phyloP scores from a whole-genome alignment of 2,113 vertebrate genomes.

The Echinops telfairi region DNA sequence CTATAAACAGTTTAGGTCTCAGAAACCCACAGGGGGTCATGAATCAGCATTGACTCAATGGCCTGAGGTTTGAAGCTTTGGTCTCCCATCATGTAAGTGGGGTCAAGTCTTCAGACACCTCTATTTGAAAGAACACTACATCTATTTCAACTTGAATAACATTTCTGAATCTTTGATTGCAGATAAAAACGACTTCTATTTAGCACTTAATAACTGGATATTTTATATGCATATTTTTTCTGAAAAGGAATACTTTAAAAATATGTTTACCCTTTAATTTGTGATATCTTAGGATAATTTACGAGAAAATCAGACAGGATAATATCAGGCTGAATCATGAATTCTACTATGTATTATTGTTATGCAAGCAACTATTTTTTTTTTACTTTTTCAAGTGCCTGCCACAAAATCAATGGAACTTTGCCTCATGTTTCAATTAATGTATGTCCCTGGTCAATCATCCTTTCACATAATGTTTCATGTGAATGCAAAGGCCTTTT shows the following conservation, averaged over 20 bases:
- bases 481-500: background rate
- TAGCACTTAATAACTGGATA: slow-evolving; percentile 7
- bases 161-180: background rate
- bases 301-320: background rate
- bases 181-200: background rate
- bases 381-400: background rate
- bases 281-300: background rate
- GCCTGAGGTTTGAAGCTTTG: too few relatives aligned
- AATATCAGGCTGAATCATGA: background rate
- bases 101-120: background rate
- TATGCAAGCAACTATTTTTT: slow-evolving; percentile 10
- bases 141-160: background rate
- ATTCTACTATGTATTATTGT: background rate
- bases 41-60: too few relatives aligned
- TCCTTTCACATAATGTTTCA: background rate
- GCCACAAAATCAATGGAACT: background rate
- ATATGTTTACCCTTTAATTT: background rate
- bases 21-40: too few relatives aligned
- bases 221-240: background rate
- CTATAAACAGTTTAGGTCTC: too few relatives aligned
- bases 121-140: background rate
- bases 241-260: background rate
- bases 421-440: background rate
- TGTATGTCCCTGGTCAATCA: background rate
- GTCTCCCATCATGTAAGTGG: background rate